Base-by-base conservation (phyloP, 2,797 vertebrate species). In the Argya squamiceps region DNA sequence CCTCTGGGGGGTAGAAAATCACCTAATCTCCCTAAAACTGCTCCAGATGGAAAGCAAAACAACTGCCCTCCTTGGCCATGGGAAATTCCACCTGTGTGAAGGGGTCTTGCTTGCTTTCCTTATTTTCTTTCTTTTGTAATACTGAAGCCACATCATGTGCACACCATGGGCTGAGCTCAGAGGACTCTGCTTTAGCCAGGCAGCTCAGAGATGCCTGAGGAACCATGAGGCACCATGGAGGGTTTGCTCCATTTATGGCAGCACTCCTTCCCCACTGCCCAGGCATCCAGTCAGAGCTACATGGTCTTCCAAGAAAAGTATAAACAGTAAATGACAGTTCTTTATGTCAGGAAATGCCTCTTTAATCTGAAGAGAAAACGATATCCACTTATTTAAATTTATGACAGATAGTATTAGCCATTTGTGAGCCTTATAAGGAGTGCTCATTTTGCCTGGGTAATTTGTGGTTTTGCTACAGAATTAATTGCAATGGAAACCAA, bases 341-440 rank as follows among this genome's bases (percentile, higher is more conserved):
- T 88, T 92, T 63, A 60, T 43, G 77, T 85, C 89, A 94, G 92
- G 95, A 95, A 97, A 96, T 91, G 62, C 84, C 78, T 92, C 87
- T 86, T 95, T 86, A 93, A 89, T 91, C 81, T 91, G 83, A 93
- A 94, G 77, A 87, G 77, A 80, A 92, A 91, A 70, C 17, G 44
- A 56, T 39, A 79, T 74, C 92, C 50, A 43, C 49, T 89, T 84
- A 59, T 63, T 87, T 88, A 55, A 86, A 84, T 32, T 49, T 69
- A 41, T 15, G 63, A 81, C 39, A 92, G 79, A 90, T 59, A 91
- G 64, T 21, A 58, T 32, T 37, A 59, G 87, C 24, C 34, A 73
- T 68, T 79, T 75, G 55, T 44, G 69, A 87, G 37, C 89, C 87
- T 95, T 85, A 78, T 62, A 88, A 95, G 76, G 81, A 89, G 19